A percentile compares a stretch with the other conserved stretches of the same genome.
Evolutionary conservation across 2,113 vertebrate genomes (phyloP).

Genomic region (Ondatra zibethicus): DNA sequence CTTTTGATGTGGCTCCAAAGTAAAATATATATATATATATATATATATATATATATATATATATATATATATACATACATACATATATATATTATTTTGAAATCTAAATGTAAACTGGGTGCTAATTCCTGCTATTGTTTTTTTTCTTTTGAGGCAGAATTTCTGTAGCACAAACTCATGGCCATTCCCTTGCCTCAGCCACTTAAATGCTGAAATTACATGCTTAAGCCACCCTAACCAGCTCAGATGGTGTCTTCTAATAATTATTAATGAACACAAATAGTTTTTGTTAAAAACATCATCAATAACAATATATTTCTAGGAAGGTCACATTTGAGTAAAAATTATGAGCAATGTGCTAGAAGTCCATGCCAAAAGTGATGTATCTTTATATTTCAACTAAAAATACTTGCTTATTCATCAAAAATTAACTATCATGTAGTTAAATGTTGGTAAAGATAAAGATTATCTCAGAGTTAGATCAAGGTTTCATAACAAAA

Average conservation of each 20-base stretch:
- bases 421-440: neutral
- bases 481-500: neutral
- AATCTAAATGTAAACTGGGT: conserved; percentile 1
- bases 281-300: conserved; percentile 31
- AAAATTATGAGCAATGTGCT: neutral
- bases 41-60: too few species aligned
- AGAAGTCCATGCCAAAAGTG: neutral
- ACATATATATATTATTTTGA: conserved; percentile 45
- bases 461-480: conserved; percentile 20
- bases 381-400: neutral
- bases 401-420: conserved; percentile 30
- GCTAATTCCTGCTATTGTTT: neutral
- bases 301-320: conserved; percentile 27
- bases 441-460: conserved; percentile 38
- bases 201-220: neutral
- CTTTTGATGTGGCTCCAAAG: conserved; percentile 41
- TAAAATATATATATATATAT: too few species aligned
- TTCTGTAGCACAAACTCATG: neutral
- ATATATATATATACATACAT: too few species aligned
- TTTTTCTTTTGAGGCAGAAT: neutral
- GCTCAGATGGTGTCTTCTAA: neutral
- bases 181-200: too few species aligned
- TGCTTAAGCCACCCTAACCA: too few species aligned
- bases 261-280: neutral
- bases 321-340: conserved; percentile 8